Base-by-base conservation (phyloP, 2,113 vertebrate genomes). In the Gallinago paraguaiae region DNA sequence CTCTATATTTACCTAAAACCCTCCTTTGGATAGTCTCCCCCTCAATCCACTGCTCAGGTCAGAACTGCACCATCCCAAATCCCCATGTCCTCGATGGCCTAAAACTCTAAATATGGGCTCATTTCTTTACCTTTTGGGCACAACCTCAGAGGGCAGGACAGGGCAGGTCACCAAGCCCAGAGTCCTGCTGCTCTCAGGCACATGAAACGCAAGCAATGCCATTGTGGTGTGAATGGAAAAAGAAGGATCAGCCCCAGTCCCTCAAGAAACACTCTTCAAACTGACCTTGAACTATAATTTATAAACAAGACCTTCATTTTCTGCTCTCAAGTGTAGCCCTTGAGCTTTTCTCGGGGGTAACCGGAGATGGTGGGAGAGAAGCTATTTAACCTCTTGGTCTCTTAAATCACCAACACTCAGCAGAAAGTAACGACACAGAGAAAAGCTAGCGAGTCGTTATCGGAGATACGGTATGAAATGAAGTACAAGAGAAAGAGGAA, bases 41-140 rank as follows among this genome's bases (percentile, higher is more conserved):
- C 4, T 6, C 2, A 0, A 0, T 5, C 28, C 60, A 10, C 33
- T 11, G 27, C 50, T 70, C n/a, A 25, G 31, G 27, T 54, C 23
- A 54, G 41, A 77, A 33, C 35, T 25, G 46, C 28, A 37, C 57
- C 53, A 5, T 0, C 4, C 30, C 70, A 50, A 48, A 37, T 20
- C 39, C 39, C 23, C 23, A 9, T 0, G 3, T 7, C 30, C n/a
- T 14, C 2, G 0, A 4, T 5, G 15, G 41, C 5, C 60, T 57
- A 9, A 8, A 13, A n/a, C 48, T 41, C 65, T 27, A 23, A 31
- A 45, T 6, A 17, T 1, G 31, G 72, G 39, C 57, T 83, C 20
- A 11, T 27, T 45, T 57, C 69, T 46, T 60, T 35, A 14, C 4
- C 23, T 59, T 71, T 51, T 10, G 28, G 60, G 17, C 31, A 37